Conservation (phyloP, 2,113 vertebrate species). For the Misgurnus anguillicaudatus region DNA sequence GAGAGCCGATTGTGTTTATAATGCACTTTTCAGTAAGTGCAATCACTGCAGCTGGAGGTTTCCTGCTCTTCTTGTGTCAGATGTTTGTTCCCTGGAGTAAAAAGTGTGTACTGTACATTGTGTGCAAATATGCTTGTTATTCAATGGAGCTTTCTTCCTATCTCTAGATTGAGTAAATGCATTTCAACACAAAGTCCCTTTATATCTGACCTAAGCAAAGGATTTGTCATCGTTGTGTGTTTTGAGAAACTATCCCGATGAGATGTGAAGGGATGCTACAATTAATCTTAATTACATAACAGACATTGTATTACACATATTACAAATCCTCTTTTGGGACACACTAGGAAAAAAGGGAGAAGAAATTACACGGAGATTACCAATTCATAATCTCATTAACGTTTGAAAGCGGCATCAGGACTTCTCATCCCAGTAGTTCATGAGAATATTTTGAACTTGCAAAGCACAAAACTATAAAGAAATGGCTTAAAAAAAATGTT, state of each 20-base stretch:
- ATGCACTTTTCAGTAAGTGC: neutral
- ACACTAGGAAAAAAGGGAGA: constrained; percentile 35
- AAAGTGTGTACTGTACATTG: neutral
- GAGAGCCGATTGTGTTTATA: constrained; percentile 26
- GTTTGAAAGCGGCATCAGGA: constrained; percentile 28
- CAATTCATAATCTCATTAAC: constrained; percentile 48
- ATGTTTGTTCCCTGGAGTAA: constrained; percentile 13
- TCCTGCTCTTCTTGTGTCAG: constrained; percentile 1
- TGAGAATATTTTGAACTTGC: constrained; percentile 25
- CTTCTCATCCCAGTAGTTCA: constrained; percentile 20
- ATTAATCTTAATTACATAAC: constrained; percentile 43
- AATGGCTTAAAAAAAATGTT: neutral
- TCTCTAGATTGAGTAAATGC: neutral
- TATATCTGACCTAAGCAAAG: neutral
- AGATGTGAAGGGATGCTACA: constrained; percentile 27
- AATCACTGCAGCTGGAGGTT: neutral
- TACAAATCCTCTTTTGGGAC: constrained; percentile 36
- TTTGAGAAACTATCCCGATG: neutral
- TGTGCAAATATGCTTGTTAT: neutral
- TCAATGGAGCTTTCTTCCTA: constrained; percentile 7
- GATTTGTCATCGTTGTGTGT: neutral
- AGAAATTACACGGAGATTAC: constrained; percentile 47
- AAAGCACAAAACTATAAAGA: neutral
- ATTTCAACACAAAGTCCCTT: constrained; percentile 20
- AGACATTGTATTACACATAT: constrained; percentile 40